phyloP scores from a whole-genome alignment of 2,113 vertebrate genomes.

The Odocoileus virginianus region DNA sequence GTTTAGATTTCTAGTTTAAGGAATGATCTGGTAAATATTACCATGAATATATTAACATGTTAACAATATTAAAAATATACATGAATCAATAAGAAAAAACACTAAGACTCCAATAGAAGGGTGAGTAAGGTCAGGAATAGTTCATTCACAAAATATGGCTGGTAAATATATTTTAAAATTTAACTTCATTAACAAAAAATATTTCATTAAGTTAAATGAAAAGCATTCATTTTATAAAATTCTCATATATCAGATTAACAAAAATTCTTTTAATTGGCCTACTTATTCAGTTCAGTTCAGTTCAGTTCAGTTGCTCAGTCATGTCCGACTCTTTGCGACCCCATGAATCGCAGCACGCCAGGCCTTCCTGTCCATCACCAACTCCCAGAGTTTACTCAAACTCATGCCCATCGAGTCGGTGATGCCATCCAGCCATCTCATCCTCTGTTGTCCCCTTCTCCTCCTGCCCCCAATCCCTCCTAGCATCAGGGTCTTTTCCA shows the following conservation, averaged over 20 bases:
- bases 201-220: background rate
- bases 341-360: too few species aligned
- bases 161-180: slow-evolving; percentile 6
- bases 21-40: background rate
- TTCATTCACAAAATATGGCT: background rate
- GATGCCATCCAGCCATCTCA: too few species aligned
- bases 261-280: background rate
- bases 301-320: too few species aligned
- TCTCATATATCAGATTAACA: background rate
- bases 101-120: background rate
- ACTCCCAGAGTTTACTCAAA: too few species aligned
- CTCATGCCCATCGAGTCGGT: too few species aligned
- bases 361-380: too few species aligned
- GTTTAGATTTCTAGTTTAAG: slow-evolving; percentile 11
- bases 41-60: background rate
- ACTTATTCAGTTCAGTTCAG: background rate
- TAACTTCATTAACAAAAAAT: background rate
- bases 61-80: background rate
- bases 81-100: background rate
- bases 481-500: too few species aligned
- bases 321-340: too few species aligned
- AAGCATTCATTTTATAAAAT: background rate
- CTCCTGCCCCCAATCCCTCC: too few species aligned
- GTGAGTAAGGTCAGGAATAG: background rate
- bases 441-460: too few species aligned